Conservation (phyloP, 2,888 invertebrate genomes). For the Thera britannica region DNA sequence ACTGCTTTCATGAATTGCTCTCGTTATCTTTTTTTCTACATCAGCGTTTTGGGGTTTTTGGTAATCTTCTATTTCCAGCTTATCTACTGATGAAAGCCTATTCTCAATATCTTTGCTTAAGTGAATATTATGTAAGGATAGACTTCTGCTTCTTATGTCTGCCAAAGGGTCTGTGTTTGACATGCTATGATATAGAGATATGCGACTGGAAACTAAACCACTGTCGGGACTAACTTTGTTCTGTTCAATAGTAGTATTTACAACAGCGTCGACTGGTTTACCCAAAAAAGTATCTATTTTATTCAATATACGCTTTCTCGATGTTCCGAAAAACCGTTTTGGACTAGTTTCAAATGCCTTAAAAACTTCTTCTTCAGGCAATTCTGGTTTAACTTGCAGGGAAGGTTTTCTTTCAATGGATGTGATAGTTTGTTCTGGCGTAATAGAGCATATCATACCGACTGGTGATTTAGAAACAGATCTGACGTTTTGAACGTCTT, state of each 20-base stretch:
- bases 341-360: conserved; percentile 82
- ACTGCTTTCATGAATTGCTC: conserved; percentile 29
- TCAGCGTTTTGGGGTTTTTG: conserved; percentile 12
- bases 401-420: conserved; percentile 8
- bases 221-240: conserved; percentile 63
- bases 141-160: conserved; percentile 60
- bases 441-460: conserved; percentile 17
- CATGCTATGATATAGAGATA: conserved; percentile 75
- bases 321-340: conserved; percentile 79
- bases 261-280: conserved; percentile 58
- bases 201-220: conserved; percentile 79
- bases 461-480: conserved; percentile 45
- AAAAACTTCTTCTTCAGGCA: conserved; percentile 78
- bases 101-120: conserved; percentile 53
- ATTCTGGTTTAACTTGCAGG: conserved; percentile 65
- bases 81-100: conserved; percentile 28
- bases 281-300: conserved; percentile 78
- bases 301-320: conserved; percentile 75
- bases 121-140: conserved; percentile 66
- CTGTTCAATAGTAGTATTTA: conserved; percentile 50
- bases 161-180: conserved; percentile 68
- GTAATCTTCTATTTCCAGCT: conserved; percentile 31
- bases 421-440: conserved; percentile 28
- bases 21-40: conserved; percentile 15
- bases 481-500: conserved; percentile 35